phyloP scores from a whole-genome alignment of 2,888 invertebrate species.

The Stegana nigrithorax region DNA sequence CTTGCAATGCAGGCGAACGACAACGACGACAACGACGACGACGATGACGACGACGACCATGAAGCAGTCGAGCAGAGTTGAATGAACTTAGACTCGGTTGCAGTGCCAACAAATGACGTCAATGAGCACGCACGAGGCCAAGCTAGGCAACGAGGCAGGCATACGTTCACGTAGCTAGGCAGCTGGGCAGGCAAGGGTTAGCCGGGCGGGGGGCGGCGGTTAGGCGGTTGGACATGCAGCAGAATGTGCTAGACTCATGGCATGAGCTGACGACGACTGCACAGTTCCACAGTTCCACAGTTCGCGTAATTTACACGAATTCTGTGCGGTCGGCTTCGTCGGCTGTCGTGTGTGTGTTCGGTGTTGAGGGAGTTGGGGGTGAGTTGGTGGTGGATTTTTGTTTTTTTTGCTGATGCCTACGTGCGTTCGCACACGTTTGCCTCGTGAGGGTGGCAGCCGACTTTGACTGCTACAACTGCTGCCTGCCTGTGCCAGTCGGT shows the following conservation, averaged over 20 bases:
- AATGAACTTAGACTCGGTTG: slow-evolving; percentile 48
- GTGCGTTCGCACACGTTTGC: slow-evolving; percentile 48
- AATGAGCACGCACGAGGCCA: slow-evolving; percentile 57
- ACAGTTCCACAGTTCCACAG: too few species aligned
- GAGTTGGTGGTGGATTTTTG: slow-evolving; percentile 3
- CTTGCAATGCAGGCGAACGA: slow-evolving; percentile 37
- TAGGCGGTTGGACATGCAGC: too few species aligned
- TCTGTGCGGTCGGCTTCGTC: neutral
- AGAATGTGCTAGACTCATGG: too few species aligned
- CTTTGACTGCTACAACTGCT: neutral
- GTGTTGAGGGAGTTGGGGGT: neutral
- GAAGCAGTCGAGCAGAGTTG: slow-evolving; percentile 45
- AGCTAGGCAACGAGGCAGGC: slow-evolving; percentile 26
- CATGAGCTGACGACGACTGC: too few species aligned
- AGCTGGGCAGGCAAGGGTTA: neutral
- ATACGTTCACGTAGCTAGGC: neutral
- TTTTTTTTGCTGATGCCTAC: slow-evolving; percentile 38
- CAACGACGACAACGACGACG: too few species aligned
- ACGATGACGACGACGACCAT: too few species aligned
- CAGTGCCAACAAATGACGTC: slow-evolving; percentile 49
- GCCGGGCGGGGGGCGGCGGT: neutral
- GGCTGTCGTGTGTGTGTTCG: slow-evolving; percentile 25
- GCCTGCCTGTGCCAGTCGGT: slow-evolving; percentile 5
- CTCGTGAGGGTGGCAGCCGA: neutral
- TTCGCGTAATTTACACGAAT: too few species aligned